Evolutionary conservation across 2,113 vertebrate genomes (phyloP).

Genomic region (Callospermophilus lateralis): DNA sequence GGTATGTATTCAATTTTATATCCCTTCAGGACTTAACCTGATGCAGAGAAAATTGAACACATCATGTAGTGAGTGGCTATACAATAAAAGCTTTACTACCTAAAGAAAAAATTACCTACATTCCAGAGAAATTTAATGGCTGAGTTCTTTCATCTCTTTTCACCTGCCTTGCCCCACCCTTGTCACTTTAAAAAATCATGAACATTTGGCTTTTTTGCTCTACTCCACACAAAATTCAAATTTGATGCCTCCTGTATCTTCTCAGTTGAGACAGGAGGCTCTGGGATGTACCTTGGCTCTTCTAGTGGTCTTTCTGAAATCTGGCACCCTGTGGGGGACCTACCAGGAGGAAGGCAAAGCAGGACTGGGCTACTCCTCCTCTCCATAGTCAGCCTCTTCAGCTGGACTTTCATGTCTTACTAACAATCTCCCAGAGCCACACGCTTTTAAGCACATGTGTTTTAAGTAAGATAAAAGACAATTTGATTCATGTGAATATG

Average conservation of each 20-base stretch:
- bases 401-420: slow-evolving; percentile 42
- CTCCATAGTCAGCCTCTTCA: not conserved
- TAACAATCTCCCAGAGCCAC: slow-evolving; percentile 25
- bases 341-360: not conserved
- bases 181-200: slow-evolving; percentile 39
- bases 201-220: slow-evolving; percentile 20
- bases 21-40: slow-evolving; percentile 19
- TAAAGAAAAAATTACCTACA: not conserved
- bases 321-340: not conserved
- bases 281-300: not conserved
- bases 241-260: not conserved
- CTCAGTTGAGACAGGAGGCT: not conserved
- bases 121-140: not conserved
- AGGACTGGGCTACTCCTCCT: not conserved
- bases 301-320: not conserved
- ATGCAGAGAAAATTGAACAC: slow-evolving; percentile 4
- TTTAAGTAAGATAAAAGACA: slow-evolving; percentile 72
- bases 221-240: not conserved
- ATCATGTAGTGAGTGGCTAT: not conserved
- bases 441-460: slow-evolving; percentile 57
- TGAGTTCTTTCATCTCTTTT: slow-evolving; percentile 10
- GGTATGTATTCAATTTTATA: not conserved
- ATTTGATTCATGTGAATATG: slow-evolving; percentile 29
- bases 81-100: slow-evolving; percentile 27
- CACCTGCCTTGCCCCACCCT: not conserved